Evolutionary conservation across 2,797 vertebrate genomes (phyloP), one percentile per base, ranked within the genome.

Genomic region (Columba guinea): DNA sequence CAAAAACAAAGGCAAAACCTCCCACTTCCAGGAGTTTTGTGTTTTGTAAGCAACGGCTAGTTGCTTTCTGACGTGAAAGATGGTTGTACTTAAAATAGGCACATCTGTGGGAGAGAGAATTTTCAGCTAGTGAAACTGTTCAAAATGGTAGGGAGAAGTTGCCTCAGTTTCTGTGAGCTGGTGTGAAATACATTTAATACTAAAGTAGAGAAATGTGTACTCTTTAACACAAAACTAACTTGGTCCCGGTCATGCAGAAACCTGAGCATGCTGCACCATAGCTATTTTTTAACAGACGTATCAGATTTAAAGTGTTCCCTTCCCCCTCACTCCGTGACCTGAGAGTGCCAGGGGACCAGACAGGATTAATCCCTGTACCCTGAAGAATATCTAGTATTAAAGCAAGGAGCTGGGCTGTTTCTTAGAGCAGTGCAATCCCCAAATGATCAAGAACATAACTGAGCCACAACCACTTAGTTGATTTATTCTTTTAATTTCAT

Each of bases 251-350:
- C 11, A 1, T 63, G 27, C 0, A 0, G 92, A 95, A 95, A 94
- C 62, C 64, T 73, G 76, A 95, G 62, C 46, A 7, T 55, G 84
- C 78, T 93, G 87, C 49, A 37, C 69, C 84, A 59, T 69, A 59
- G 91, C 71, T 94, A 69, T 93, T 95, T 96, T 93, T 95, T 93
- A 91, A 89, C 78, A 93, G 76, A 87, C 89, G 89, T 92, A 85
- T 96, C 94, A 84, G 82, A 93, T 95, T 87, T 86, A 91, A 71
- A 52, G 46, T 80, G 41, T 44, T 93, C 82, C 64, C 76, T 87
- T 27, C 71, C 13, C 30, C 22, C 22, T 91, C 0, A 1, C 37
- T 87, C 2, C 1, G 51, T 92, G 87, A 71, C 79, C 87, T 94
- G 49, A 80, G 9, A n/a, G 49, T 90, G 53, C 75, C 84, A 62